A percentile compares a stretch with the other conserved stretches of the same genome.
Evolutionary conservation across 2,797 vertebrate genomes (phyloP).

Genomic region (Aselliscus stoliczkanus): DNA sequence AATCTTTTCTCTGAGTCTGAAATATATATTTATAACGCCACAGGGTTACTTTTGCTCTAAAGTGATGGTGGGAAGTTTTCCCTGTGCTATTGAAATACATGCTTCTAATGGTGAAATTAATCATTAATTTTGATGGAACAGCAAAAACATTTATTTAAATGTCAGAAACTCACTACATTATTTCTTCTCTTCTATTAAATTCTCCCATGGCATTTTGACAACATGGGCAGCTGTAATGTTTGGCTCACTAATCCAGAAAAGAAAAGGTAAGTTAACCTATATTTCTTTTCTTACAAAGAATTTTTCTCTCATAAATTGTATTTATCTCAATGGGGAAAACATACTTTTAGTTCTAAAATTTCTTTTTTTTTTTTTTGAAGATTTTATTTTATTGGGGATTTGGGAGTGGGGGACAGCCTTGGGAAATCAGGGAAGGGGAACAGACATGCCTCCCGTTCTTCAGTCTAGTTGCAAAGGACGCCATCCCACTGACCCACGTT

Average conservation of each 20-base stretch:
- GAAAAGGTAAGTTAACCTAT: conserved; percentile 35
- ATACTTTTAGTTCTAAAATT: neutral
- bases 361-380: no score
- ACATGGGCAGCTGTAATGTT: conserved; percentile 56
- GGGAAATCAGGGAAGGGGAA: no score
- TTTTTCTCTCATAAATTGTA: neutral
- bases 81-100: conserved; percentile 65
- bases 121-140: conserved; percentile 74
- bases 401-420: no score
- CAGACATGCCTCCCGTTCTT: no score
- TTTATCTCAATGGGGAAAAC: conserved; percentile 29
- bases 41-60: conserved; percentile 55
- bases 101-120: conserved; percentile 63
- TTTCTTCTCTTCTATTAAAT: conserved; percentile 69
- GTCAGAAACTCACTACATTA: conserved; percentile 72
- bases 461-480: no score
- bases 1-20: conserved; percentile 77
- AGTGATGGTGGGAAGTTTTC: conserved; percentile 57
- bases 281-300: conserved; percentile 37
- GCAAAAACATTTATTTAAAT: conserved; percentile 75
- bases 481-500: no score
- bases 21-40: conserved; percentile 57
- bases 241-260: conserved; percentile 42
- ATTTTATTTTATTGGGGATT: no score
- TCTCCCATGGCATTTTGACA: conserved; percentile 54